These are phyloP conservation scores for Ursus arctos DNA, from an alignment of 2,113 vertebrate species.

Conservation along the genomic window DNA sequence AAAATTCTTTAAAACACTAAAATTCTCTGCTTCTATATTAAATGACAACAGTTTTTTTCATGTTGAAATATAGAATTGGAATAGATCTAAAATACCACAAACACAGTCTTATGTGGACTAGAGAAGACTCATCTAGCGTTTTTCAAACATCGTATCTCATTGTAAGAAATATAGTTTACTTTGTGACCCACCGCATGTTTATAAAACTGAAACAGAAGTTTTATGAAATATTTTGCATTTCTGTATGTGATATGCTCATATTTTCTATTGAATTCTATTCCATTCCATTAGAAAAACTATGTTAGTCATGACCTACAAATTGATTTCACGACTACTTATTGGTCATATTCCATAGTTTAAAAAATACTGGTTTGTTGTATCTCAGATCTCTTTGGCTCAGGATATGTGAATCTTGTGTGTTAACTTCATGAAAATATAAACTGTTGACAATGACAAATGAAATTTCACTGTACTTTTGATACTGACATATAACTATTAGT, in stretches of 20 bases:
- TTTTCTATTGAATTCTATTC: neutral
- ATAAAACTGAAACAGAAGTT: neutral
- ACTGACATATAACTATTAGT: neutral
- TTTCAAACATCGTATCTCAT: neutral
- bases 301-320: neutral
- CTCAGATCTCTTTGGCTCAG: neutral
- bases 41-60: neutral
- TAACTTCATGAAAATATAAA: neutral
- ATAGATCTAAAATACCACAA: neutral
- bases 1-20: constrained; percentile 12
- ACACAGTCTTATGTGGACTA: neutral
- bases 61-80: neutral
- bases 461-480: neutral
- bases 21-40: constrained; percentile 40
- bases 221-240: neutral
- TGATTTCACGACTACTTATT: neutral
- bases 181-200: neutral
- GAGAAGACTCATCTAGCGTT: neutral
- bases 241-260: neutral
- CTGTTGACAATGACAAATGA: neutral
- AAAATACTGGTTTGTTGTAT: neutral
- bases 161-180: neutral
- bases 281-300: constrained; percentile 36
- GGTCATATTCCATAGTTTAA: neutral
- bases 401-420: neutral